Evolutionary conservation across 1,140 invertebrate species (phyloP).

Genomic region (Thaumetopoea pityocampa): DNA sequence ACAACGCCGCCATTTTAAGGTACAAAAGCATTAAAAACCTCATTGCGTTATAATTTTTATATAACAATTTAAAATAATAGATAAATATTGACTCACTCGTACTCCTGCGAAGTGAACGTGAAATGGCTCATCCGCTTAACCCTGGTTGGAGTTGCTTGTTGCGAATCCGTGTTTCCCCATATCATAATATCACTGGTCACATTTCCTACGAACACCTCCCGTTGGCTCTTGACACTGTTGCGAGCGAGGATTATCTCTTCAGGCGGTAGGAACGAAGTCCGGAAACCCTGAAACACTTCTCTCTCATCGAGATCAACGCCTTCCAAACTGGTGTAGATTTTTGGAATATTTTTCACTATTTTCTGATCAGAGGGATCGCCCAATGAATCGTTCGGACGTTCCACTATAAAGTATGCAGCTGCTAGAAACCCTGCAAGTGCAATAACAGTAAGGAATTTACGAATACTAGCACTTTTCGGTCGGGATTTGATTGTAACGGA

Average conservation of each 20-base stretch:
- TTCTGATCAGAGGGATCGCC: constrained; percentile 55
- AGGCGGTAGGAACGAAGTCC: constrained; percentile 56
- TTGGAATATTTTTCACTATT: constrained; percentile 49
- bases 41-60: no score
- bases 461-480: constrained; percentile 43
- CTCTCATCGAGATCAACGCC: constrained; percentile 56
- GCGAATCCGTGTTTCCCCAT: constrained; percentile 30
- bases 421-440: constrained; percentile 25
- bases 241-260: constrained; percentile 48
- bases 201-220: constrained; percentile 36
- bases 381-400: constrained; percentile 37
- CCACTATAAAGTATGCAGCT: constrained; percentile 39
- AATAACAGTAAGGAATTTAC: constrained; percentile 37
- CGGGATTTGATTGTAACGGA: constrained; percentile 36
- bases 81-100: no score
- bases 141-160: constrained; percentile 27
- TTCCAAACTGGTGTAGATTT: constrained; percentile 49
- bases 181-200: constrained; percentile 40
- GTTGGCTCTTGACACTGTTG: constrained; percentile 19
- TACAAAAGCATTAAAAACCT: no score
- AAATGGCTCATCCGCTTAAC: constrained; percentile 53
- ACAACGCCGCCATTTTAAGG: no score
- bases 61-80: no score
- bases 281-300: constrained; percentile 62
- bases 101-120: constrained; percentile 40